These are phyloP conservation scores for Parapsyche elsis DNA, from an alignment of 1,140 invertebrate genomes.

Conservation along the genomic window DNA sequence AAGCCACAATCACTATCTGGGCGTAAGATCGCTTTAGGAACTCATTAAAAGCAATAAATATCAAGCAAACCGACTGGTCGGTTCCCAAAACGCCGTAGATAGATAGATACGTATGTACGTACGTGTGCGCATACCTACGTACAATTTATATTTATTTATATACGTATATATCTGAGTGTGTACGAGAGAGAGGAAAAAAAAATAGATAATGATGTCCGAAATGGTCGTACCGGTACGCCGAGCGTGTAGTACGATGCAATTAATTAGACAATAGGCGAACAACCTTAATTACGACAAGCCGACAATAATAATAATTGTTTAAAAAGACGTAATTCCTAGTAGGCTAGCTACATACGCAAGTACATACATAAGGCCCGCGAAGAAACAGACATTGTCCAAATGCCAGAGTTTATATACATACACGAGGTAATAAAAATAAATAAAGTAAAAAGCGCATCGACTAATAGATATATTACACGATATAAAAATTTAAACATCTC, in stretches of 20 bases:
- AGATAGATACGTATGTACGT: neutral
- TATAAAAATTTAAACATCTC: slow-evolving; percentile 33
- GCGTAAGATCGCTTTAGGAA: slow-evolving; percentile 20
- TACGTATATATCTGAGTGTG: neutral
- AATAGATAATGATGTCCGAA: slow-evolving; percentile 37
- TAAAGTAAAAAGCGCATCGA: slow-evolving; percentile 39
- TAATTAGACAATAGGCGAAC: slow-evolving; percentile 53
- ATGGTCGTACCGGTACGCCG: slow-evolving; percentile 26
- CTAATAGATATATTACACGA: slow-evolving; percentile 51
- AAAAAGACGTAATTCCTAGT: slow-evolving; percentile 42
- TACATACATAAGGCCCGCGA: too few relatives aligned
- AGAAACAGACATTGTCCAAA: slow-evolving; percentile 31
- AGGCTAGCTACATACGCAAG: too few relatives aligned
- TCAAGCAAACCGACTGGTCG: slow-evolving; percentile 13
- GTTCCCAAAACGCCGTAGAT: slow-evolving; percentile 1
- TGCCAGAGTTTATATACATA: neutral
- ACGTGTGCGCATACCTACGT: neutral
- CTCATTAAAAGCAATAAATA: slow-evolving; percentile 31
- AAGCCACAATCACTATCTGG: neutral
- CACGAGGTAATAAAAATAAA: slow-evolving; percentile 33
- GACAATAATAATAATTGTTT: slow-evolving; percentile 53
- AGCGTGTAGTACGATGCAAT: slow-evolving; percentile 41
- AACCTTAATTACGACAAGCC: slow-evolving; percentile 54
- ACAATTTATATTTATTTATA: slow-evolving; percentile 14
- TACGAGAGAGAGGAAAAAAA: neutral